These are phyloP conservation scores for Petrophora chlorosata DNA, from an alignment of 2,888 invertebrate genomes.

Conservation along the genomic window DNA sequence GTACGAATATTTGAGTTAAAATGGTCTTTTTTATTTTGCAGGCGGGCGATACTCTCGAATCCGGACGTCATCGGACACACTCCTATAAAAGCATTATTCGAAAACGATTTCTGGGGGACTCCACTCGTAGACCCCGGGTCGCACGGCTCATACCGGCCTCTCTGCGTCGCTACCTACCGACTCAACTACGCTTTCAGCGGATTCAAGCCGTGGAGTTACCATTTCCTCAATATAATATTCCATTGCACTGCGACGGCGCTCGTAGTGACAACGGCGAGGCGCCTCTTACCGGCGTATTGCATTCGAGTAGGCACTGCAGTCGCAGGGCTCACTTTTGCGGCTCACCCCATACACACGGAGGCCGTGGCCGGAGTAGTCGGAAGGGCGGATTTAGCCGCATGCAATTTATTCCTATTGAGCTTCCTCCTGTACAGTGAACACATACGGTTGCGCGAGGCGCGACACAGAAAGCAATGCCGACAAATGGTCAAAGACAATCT, in stretches of 20 bases:
- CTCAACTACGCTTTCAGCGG: slow-evolving; percentile 91
- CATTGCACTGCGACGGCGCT: slow-evolving; percentile 94
- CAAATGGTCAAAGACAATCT: slow-evolving; percentile 59
- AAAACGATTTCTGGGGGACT: slow-evolving; percentile 99
- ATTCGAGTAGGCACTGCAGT: slow-evolving; percentile 87
- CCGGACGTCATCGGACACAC: slow-evolving; percentile 94
- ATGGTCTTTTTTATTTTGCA: slow-evolving; percentile 75
- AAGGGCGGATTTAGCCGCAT: slow-evolving; percentile 96
- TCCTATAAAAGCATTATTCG: slow-evolving; percentile 91
- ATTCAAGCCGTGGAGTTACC: slow-evolving; percentile 92
- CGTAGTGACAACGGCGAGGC: slow-evolving; percentile 90
- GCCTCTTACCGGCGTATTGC: slow-evolving; percentile 86
- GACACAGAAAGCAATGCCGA: slow-evolving; percentile 66
- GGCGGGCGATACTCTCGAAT: slow-evolving; percentile 97
- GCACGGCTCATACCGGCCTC: slow-evolving; percentile 98
- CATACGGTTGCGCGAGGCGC: slow-evolving; percentile 85
- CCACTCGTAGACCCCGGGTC: slow-evolving; percentile 96
- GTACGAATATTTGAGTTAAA: background rate
- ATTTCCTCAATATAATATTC: slow-evolving; percentile 92
- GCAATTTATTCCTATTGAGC: slow-evolving; percentile 94
- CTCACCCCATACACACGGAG: slow-evolving; percentile 98
- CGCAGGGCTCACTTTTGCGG: slow-evolving; percentile 94
- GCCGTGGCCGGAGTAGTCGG: slow-evolving; percentile 98
- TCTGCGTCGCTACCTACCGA: slow-evolving; percentile 94
- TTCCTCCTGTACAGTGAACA: slow-evolving; percentile 94